phyloP scores from a whole-genome alignment of 1,140 invertebrate genomes.

The Asbolus verrucosus region DNA sequence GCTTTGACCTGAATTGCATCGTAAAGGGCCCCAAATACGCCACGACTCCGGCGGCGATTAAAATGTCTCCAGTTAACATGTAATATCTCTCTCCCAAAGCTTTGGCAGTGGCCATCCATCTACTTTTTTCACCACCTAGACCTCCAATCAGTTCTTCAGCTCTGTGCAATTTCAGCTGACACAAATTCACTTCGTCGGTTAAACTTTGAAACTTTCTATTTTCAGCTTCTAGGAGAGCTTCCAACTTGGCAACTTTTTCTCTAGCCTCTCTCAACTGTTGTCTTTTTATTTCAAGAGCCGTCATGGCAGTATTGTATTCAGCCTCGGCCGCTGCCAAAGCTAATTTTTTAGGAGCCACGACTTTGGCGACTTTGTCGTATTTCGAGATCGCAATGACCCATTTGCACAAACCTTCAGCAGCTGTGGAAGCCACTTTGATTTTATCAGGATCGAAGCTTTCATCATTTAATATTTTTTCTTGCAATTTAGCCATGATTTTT shows the following conservation, averaged over 20 bases:
- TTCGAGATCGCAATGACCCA: constrained; percentile 95
- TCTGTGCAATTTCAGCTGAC: constrained; percentile 89
- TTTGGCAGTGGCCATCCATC: constrained; percentile 86
- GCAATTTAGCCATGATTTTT: constrained; percentile 84
- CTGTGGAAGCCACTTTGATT: constrained; percentile 82
- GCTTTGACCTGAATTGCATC: constrained; percentile 76
- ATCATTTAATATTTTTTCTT: constrained; percentile 83
- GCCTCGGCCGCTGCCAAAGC: constrained; percentile 83
- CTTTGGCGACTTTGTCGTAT: constrained; percentile 92
- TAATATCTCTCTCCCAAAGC: constrained; percentile 78
- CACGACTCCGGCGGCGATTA: constrained; percentile 89
- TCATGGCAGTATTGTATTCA: constrained; percentile 71
- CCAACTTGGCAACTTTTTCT: constrained; percentile 71
- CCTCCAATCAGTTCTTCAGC: constrained; percentile 94
- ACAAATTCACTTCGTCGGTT: constrained; percentile 86
- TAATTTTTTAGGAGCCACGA: constrained; percentile 87
- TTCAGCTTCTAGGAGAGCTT: constrained; percentile 76
- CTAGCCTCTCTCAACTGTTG: constrained; percentile 81
- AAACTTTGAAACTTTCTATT: constrained; percentile 72
- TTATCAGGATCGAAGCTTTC: constrained; percentile 94
- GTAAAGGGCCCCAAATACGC: constrained; percentile 94
- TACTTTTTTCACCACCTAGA: constrained; percentile 83
- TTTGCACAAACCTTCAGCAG: constrained; percentile 85
- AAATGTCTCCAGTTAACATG: constrained; percentile 77
- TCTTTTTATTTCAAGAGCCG: constrained; percentile 79